Evolutionary conservation across 2,797 vertebrate genomes (phyloP), one percentile per base, ranked within the genome.

Genomic region (Sebastes cheni): DNA sequence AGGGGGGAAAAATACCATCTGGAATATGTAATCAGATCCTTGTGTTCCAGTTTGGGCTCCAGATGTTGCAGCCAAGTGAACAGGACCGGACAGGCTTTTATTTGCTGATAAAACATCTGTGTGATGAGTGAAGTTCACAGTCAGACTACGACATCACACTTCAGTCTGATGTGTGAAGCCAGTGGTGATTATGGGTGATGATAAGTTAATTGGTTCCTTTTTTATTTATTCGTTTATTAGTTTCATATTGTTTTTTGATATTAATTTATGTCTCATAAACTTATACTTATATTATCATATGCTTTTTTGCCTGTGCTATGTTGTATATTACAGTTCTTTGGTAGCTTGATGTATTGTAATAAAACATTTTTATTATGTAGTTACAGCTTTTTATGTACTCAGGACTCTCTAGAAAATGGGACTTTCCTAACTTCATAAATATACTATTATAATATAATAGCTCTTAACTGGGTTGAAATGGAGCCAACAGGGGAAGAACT

Each of bases 41-140:
- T 16, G 68, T 34, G 72, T 77, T 81, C 74, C 18, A 36, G 65
- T 67, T 79, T 69, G 2, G 18, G 23, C 71, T 80, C 82, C 87
- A 88, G 87, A 86, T 86, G 91, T 76, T 76, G 74, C 69, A 74
- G 69, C 16, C 66, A 64, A 59, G 62, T 77, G 30, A 83, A 80
- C 79, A 56, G 8, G 30, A 75, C 29, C 5, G 59, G 77, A 80
- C 83, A 23, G 32, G 83, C 14, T 55, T 58, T 30, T 2, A 25
- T 67, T 72, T 32, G 25, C 68, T 0, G 68, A 16, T 56, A 16
- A 68, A 88, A 83, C 83, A 88, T 86, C 74, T 84, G 83, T 16
- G 78, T 58, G 59, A 61, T 18, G 25, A 54, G 68, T 22, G 56
- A 2, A 23, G 25, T 52, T 75, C 34, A 13, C 5, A 13, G 14